phyloP scores from a whole-genome alignment of 2,888 invertebrate species.

The Arge pagana region DNA sequence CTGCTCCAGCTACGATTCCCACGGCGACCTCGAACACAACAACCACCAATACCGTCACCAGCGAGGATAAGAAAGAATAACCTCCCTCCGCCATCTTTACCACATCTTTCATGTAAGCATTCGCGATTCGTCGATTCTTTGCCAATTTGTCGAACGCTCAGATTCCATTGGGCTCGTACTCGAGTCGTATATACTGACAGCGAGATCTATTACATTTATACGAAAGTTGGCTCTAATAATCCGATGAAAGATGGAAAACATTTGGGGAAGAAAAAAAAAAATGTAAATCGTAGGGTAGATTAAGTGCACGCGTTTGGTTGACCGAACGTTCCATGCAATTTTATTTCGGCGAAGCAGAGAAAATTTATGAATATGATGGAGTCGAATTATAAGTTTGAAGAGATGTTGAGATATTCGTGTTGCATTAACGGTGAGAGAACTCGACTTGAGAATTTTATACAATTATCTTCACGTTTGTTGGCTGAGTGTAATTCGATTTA shows the following conservation, averaged over 20 bases:
- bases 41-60: slow-evolving; percentile 39
- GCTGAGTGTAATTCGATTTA: too few species aligned
- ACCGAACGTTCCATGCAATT: too few species aligned
- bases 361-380: neutral
- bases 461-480: too few species aligned
- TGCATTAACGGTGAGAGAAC: slow-evolving; percentile 1
- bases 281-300: too few species aligned
- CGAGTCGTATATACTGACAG: too few species aligned
- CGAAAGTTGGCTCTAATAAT: too few species aligned
- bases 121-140: slow-evolving; percentile 4
- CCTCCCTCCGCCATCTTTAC: slow-evolving; percentile 40
- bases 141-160: neutral
- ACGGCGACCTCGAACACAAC: slow-evolving; percentile 10
- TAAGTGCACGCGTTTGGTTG: too few species aligned
- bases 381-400: neutral
- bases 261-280: too few species aligned
- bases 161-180: neutral
- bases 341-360: too few species aligned
- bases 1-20: too few species aligned
- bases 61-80: slow-evolving; percentile 54
- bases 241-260: neutral
- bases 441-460: too few species aligned
- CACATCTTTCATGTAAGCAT: slow-evolving; percentile 39
- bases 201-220: too few species aligned
- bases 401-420: neutral